Evolutionary conservation across 2,113 vertebrate genomes (phyloP), one percentile per base, ranked within the genome.

Genomic region (Microcebus lehilahytsara): DNA sequence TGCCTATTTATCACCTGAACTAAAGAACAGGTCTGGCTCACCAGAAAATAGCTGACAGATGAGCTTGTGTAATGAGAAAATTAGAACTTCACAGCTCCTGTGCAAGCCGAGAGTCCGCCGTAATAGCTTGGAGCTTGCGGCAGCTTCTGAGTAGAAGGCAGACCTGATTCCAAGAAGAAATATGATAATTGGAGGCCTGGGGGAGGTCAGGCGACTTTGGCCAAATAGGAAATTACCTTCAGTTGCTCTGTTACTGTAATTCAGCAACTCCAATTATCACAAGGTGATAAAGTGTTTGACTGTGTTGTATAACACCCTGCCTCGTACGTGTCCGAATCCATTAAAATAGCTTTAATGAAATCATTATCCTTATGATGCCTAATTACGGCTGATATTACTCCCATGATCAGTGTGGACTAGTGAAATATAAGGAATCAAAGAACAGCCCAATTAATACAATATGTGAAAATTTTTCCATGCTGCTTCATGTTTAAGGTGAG

Each of bases 171-270:
- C 89, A 92, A 97, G 96, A 98, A 98, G 96, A 98, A 98, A 98
- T 97, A 98, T 85, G 97, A 84, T 98, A 91, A 98, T 98, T 97
- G 96, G 90, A 96, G 95, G 93, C 98, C 95, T 95, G 93, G 89
- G 96, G 94, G 95, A 98, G 96, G 86, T 97, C 94, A 69, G 88
- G 93, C 2, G 1, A 80, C 97, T 97, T 98, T 95, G 97, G 87
- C 93, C 97, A 98, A 98, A 98, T 86, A 97, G 86, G 91, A 98
- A 98, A 98, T 98, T 97, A 98, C 95, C 91, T 98, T 97, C 85
- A 37, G 91, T 92, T 97, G 93, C 84, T 98, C 91, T 93, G 96
- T 97, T 88, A 69, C 90, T 97, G 11, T 95, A 98, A 98, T 95
- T 96, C 97, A 97, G 0, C 91, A 97, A 95, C 79, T 98, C 96